These are phyloP conservation scores for Clinocottus analis DNA, from an alignment of 2,113 vertebrate genomes.

Conservation along the genomic window DNA sequence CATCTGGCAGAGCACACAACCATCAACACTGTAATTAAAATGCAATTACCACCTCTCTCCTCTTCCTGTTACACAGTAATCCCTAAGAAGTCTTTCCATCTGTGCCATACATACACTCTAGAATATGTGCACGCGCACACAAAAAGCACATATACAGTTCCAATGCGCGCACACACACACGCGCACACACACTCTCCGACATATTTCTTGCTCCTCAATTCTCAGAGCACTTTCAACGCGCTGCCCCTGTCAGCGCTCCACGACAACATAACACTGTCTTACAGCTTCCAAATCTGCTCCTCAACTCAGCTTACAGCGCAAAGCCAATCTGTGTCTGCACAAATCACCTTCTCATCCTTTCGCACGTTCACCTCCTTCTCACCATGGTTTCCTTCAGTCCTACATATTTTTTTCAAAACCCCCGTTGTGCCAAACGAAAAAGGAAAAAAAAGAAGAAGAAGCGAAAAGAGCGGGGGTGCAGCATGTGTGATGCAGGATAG, in stretches of 20 bases:
- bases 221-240: conserved; percentile 22
- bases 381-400: conserved; percentile 48
- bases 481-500: conserved; percentile 20
- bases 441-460: not conserved
- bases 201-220: conserved; percentile 20
- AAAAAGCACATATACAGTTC: not conserved
- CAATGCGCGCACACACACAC: not conserved
- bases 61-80: conserved; percentile 87
- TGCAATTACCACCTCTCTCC: conserved; percentile 94
- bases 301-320: conserved; percentile 65
- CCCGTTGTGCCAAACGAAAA: not conserved
- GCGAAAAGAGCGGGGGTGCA: not conserved
- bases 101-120: conserved; percentile 86
- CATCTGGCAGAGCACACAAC: conserved; percentile 95
- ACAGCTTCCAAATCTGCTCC: conserved; percentile 71
- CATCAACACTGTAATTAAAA: conserved; percentile 99
- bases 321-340: conserved; percentile 66
- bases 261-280: conserved; percentile 65
- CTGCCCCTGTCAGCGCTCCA: conserved; percentile 50
- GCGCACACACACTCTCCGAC: not conserved
- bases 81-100: conserved; percentile 95
- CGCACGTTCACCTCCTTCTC: conserved; percentile 52
- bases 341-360: conserved; percentile 71
- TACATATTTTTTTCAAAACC: conserved; percentile 41
- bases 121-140: conserved; percentile 35